Evolutionary conservation across 1,140 invertebrate genomes (phyloP).

Genomic region (Cheumatopsyche charites): DNA sequence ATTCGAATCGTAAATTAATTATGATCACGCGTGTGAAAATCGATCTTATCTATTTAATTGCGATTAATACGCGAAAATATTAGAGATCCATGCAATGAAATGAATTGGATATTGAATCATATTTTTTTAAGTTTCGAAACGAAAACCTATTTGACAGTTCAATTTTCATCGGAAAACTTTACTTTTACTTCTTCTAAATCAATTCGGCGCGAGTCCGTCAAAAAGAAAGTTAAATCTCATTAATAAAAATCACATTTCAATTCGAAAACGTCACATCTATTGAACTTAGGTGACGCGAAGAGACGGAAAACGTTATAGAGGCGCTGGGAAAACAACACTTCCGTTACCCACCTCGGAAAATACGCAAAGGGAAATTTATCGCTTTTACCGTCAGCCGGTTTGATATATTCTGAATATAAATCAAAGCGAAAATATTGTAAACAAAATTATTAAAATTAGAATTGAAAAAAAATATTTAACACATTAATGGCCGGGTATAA

Average conservation of each 20-base stretch:
- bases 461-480: too few species aligned
- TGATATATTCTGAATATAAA: too few species aligned
- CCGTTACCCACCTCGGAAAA: slow-evolving; percentile 10
- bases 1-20: slow-evolving; percentile 10
- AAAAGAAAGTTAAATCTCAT: too few species aligned
- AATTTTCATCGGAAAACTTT: too few species aligned
- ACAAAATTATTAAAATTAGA: too few species aligned
- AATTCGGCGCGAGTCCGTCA: too few species aligned
- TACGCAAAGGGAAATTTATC: background rate
- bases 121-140: background rate
- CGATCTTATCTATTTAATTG: background rate
- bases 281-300: slow-evolving; percentile 36
- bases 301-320: slow-evolving; percentile 16
- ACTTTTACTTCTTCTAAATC: too few species aligned
- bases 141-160: slow-evolving; percentile 3
- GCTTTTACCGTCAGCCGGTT: background rate
- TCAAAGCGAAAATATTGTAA: too few species aligned
- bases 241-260: slow-evolving; percentile 43
- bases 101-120: background rate
- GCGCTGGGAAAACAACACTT: slow-evolving; percentile 26
- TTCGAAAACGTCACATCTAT: slow-evolving; percentile 42
- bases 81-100: background rate
- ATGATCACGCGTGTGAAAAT: slow-evolving; percentile 2
- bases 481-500: too few species aligned
- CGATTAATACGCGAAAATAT: background rate